Base-by-base conservation (phyloP, 2,113 vertebrate species). In the Mus pahari region DNA sequence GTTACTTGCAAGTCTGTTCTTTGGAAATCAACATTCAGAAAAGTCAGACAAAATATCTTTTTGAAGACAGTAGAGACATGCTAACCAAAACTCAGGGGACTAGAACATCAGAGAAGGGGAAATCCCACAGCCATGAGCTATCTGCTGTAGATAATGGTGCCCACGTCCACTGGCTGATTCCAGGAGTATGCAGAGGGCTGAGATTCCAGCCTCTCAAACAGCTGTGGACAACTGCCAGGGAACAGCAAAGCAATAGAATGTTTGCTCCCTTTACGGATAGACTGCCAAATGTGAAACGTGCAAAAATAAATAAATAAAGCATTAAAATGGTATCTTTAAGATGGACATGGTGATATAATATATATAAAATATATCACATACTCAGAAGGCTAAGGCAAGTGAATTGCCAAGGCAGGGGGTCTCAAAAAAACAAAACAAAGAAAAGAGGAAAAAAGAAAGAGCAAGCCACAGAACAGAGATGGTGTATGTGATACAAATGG, bases 281-380 rank as follows among this genome's bases (percentile, higher is more conserved):
- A 78, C 60, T 73, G 91, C 33, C 74, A 96, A 91, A 94, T 86
- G 19, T 86, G 66, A 93, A 96, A 91, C 1, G 11, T 89, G 42
- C 79, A 95, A 78, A 64, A 39, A 33, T 48, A 48, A 48, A 48
- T 48, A n/a, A 71, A 71, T n/a, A 88, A 96, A 96, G 66, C 36
- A 89, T 53, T 60, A 78, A 53, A 58, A n/a, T 12, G 55, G 19
- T 42, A 83, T 42, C 55, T 62, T 83, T 12, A 83, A 83, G 81
- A 39, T 84, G 62, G 62, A 48, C 42, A 45, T 36, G 28, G 28
- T 20, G 16, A 45, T 10, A 31, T 39, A 28, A 45, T 10, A 31
- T 39, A 28, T 28, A 14, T 62, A 22, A 3, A 26, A 7, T 39
- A 28, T 28, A 14, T 62, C 4, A 3, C 24, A 7, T 10, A 4